Evolutionary conservation across 2,797 vertebrate species (phyloP), one percentile per base, ranked within the genome.

Genomic region (Chloroceryle amazona): DNA sequence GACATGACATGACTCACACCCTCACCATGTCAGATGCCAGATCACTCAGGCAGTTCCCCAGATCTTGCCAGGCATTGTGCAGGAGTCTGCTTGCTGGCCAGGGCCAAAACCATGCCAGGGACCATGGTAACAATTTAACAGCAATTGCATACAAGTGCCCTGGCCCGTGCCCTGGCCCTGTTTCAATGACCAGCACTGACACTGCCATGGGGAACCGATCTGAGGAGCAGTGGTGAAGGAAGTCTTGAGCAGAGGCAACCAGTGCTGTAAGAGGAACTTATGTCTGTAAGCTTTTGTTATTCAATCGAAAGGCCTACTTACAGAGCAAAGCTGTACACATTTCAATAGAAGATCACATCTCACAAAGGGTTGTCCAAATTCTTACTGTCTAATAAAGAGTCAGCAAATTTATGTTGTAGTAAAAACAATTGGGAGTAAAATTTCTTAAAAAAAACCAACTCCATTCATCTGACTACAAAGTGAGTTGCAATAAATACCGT

Each of bases 391-490:
- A 94, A 97, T 92, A 96, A 96, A 96, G 89, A 95, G 83, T 96
- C 86, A 97, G 96, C 94, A 97, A 97, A 98, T 98, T 97, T 97
- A 98, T 97, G 96, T 89, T 97, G 95, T 94, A 97, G 95, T 96
- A 96, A 97, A 97, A 98, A 97, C 96, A 97, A 97, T 96, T 90
- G 75, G 93, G 93, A 96, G 94, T 97, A 97, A 96, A 96, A 97
- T 95, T 95, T 86, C 94, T 97, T 46, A 93, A 93, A 95, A 94
- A 93, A 86, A 96, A 90, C 90, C 89, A 61, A 93, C 90, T 96
- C 81, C 95, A 97, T 97, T 97, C 95, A 96, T 97, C 96, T 96
- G 93, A 97, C 96, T 98, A 97, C 97, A 98, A 97, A 98, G 97
- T 91, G 74, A 95, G 81, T 87, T 94, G 91, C 92, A 94, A 97